Conservation (phyloP, 2,113 vertebrate genomes). For the Gambusia holbrooki region DNA sequence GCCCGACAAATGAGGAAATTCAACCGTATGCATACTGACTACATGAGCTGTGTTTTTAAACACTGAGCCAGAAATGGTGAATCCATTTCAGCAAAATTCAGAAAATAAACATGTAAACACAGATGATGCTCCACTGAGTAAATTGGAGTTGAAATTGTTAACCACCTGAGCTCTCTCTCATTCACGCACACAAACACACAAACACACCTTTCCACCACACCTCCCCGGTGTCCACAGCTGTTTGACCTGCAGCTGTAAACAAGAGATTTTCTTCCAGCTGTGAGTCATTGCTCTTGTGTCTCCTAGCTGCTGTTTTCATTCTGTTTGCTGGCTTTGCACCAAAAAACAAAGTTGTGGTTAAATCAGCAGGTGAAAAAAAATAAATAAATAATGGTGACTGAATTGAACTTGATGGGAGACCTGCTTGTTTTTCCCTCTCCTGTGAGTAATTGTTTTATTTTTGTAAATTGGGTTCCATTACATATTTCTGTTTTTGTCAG, state of each 20-base stretch:
- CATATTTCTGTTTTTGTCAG: slow-evolving; percentile 15
- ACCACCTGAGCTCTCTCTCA: slow-evolving; percentile 26
- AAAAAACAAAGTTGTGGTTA: background rate
- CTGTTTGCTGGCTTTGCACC: background rate
- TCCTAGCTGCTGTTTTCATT: background rate
- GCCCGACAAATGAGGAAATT: slow-evolving; percentile 12
- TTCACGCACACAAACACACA: background rate
- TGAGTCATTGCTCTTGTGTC: background rate
- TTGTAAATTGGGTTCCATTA: slow-evolving; percentile 16
- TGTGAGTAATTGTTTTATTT: slow-evolving; percentile 18
- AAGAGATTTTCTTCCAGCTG: background rate
- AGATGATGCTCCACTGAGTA: slow-evolving; percentile 5
- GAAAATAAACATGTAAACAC: slow-evolving; percentile 42
- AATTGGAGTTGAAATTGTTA: slow-evolving; percentile 17
- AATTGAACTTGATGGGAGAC: slow-evolving; percentile 2
- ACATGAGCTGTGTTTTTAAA: slow-evolving; percentile 22
- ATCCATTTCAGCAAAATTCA: slow-evolving; percentile 24
- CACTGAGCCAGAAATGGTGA: slow-evolving; percentile 12
- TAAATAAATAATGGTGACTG: background rate
- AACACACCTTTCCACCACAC: background rate
- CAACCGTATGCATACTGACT: slow-evolving; percentile 10
- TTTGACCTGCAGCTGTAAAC: slow-evolving; percentile 40
- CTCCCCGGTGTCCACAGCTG: slow-evolving; percentile 1
- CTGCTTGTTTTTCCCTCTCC: background rate
- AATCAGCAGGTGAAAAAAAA: slow-evolving; percentile 40